Percentiles rank a stretch among this genome's conserved stretches.
phyloP scores from a whole-genome alignment of 2,888 invertebrate species.

The Dasysyrphus tricinctus region DNA sequence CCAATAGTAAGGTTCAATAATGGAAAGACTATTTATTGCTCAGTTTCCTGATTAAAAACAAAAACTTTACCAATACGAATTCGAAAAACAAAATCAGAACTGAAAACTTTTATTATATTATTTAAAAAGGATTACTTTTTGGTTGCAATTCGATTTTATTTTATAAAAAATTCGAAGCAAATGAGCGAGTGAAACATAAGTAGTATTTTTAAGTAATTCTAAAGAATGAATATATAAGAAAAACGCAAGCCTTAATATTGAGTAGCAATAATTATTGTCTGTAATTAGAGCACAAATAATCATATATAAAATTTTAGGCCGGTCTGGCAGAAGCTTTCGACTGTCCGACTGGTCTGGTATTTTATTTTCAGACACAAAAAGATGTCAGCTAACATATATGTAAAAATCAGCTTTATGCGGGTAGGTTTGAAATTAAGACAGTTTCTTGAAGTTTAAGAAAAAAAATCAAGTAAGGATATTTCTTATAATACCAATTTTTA shows the following conservation, averaged over 20 bases:
- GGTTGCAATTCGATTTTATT: constrained; percentile 46
- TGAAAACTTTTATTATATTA: constrained; percentile 5
- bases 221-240: constrained; percentile 49
- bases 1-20: constrained; percentile 82
- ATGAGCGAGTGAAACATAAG: not conserved
- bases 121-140: constrained; percentile 61
- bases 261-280: constrained; percentile 18
- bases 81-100: constrained; percentile 54
- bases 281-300: too few relatives aligned
- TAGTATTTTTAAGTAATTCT: constrained; percentile 29
- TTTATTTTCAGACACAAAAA: too few relatives aligned
- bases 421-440: too few relatives aligned
- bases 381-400: too few relatives aligned
- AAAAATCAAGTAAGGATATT: too few relatives aligned
- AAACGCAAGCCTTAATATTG: constrained; percentile 55
- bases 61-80: constrained; percentile 9
- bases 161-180: constrained; percentile 28
- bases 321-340: too few relatives aligned
- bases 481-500: too few relatives aligned
- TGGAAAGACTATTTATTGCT: constrained; percentile 82
- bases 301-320: too few relatives aligned
- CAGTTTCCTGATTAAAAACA: constrained; percentile 76
- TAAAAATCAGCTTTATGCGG: too few relatives aligned
- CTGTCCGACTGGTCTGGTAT: too few relatives aligned
- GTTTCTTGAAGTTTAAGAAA: too few relatives aligned